Evolutionary conservation across 2,113 vertebrate genomes (phyloP).

Genomic region (Tyto alba): DNA sequence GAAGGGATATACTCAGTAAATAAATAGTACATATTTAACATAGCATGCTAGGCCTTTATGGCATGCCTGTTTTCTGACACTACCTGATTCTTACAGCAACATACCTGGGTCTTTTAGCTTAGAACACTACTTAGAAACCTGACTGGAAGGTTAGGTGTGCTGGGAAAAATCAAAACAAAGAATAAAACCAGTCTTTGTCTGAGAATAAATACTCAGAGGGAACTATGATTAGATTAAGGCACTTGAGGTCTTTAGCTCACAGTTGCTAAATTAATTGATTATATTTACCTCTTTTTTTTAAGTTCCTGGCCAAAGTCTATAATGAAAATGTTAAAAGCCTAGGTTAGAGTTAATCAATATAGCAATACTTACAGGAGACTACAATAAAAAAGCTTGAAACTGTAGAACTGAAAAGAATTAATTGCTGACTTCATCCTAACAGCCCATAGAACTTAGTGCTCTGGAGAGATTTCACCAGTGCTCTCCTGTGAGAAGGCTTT

Average conservation of each 20-base stretch:
- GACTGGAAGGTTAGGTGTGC: neutral
- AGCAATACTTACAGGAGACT: neutral
- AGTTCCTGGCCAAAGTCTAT: neutral
- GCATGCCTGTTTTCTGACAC: neutral
- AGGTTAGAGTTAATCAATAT: neutral
- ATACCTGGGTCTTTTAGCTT: neutral
- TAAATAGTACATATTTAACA: neutral
- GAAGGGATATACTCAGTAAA: neutral
- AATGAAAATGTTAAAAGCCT: neutral
- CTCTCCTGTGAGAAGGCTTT: neutral
- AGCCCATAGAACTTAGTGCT: neutral
- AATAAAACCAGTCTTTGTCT: neutral
- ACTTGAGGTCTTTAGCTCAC: neutral
- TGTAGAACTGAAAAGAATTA: neutral
- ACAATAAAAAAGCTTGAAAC: neutral
- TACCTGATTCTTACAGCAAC: neutral
- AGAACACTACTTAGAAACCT: neutral
- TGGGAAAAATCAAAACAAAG: neutral
- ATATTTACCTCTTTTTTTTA: neutral
- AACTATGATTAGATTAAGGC: neutral
- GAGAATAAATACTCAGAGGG: neutral
- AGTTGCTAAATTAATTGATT: neutral
- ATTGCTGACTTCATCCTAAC: neutral
- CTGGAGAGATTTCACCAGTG: neutral
- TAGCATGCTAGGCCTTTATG: neutral